Percentiles rank a stretch among this genome's conserved stretches.
Conservation (phyloP, 2,888 invertebrate genomes). For the Sarcophaga carnaria region DNA sequence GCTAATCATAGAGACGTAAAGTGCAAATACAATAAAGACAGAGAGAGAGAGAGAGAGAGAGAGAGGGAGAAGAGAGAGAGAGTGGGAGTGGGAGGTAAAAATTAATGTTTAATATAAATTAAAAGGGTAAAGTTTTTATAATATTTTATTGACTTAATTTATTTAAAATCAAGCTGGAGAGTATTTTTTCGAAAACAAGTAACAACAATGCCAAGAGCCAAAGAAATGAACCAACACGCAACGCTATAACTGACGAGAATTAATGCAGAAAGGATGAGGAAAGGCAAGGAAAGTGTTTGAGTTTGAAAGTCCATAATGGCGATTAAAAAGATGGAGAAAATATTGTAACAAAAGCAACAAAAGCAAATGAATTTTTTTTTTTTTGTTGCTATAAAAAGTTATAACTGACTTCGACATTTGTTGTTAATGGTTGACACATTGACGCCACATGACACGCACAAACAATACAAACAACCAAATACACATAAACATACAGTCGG, state of each 20-base stretch:
- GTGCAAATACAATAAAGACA: no score
- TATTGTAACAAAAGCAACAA: not conserved
- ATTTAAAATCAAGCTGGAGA: conserved; percentile 64
- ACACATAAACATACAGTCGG: not conserved
- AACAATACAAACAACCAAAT: not conserved
- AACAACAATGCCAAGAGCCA: not conserved
- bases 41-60: not conserved
- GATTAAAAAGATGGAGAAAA: not conserved
- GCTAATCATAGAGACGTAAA: not conserved
- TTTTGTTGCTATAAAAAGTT: conserved; percentile 10
- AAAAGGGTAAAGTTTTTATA: conserved; percentile 60
- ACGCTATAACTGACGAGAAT: not conserved
- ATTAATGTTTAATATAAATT: not conserved
- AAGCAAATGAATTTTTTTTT: not conserved
- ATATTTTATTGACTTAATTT: conserved; percentile 71
- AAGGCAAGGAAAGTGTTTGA: not conserved
- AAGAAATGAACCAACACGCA: conserved; percentile 8
- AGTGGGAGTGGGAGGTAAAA: not conserved
- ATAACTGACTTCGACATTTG: conserved; percentile 64
- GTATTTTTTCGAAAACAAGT: conserved; percentile 7
- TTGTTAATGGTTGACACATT: conserved; percentile 69
- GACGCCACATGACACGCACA: conserved; percentile 43
- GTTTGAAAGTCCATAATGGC: conserved; percentile 40
- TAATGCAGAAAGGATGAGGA: not conserved
- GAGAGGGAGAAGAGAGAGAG: not conserved